Percentiles rank a stretch among this genome's conserved stretches.
Evolutionary conservation across 2,113 vertebrate genomes (phyloP).

Genomic region (Brienomyrus longianalis): DNA sequence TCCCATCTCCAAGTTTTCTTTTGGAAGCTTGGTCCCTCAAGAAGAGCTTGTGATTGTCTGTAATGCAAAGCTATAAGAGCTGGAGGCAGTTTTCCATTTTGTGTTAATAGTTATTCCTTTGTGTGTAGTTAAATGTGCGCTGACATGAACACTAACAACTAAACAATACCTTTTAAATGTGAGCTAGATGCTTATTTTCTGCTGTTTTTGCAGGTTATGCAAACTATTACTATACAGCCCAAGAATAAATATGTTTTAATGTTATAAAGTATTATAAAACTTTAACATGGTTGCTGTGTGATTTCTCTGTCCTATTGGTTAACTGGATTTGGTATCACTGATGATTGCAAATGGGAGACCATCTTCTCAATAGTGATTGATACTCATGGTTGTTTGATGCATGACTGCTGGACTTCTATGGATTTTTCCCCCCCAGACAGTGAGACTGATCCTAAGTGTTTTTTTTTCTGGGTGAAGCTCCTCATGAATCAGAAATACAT

Average conservation of each 20-base stretch:
- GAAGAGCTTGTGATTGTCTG: background rate
- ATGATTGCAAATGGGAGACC: background rate
- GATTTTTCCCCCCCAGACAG: background rate
- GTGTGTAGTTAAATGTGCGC: background rate
- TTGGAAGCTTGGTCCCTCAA: background rate
- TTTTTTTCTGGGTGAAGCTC: background rate
- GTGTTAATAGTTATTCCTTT: background rate
- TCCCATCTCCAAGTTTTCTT: background rate
- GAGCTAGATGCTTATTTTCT: background rate
- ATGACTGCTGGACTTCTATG: background rate
- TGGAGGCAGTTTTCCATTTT: background rate
- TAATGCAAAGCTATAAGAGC: background rate
- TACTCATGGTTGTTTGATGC: background rate
- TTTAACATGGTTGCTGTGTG: background rate
- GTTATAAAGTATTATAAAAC: background rate
- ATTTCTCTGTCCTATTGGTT: background rate
- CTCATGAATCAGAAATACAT: background rate
- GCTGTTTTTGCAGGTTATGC: background rate
- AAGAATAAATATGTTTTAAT: background rate
- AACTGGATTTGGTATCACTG: background rate
- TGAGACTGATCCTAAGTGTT: background rate
- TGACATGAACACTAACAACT: background rate
- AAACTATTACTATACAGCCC: background rate
- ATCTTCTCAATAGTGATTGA: background rate
- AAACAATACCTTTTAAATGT: background rate